These are phyloP conservation scores for Myripristis murdjan DNA, from an alignment of 2,797 vertebrate genomes.

Conservation along the genomic window DNA sequence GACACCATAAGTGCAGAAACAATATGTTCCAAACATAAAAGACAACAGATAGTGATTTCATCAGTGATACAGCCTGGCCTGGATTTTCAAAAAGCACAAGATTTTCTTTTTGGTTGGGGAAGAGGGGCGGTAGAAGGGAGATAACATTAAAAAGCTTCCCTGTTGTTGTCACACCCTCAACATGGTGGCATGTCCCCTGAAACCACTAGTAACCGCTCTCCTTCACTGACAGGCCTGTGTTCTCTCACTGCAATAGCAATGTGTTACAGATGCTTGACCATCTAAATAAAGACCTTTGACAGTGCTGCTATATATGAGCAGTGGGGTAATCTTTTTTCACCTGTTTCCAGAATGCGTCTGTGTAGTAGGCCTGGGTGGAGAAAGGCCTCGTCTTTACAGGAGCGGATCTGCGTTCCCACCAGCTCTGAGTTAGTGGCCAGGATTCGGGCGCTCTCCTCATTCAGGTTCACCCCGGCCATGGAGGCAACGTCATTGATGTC, in stretches of 20 bases:
- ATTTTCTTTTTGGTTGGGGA: slow-evolving; percentile 1
- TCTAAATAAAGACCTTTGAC: no score
- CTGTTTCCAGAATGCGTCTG: slow-evolving; percentile 90
- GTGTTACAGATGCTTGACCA: no score
- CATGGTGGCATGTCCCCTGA: no score
- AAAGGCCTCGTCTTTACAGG: slow-evolving; percentile 93
- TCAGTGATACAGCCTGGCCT: slow-evolving; percentile 46
- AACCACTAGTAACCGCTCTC: not conserved
- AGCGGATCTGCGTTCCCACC: slow-evolving; percentile 89
- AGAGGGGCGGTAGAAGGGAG: not conserved
- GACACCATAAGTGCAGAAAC: slow-evolving; percentile 75
- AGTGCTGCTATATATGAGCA: not conserved
- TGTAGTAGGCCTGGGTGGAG: slow-evolving; percentile 88
- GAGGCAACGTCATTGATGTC: slow-evolving; percentile 94
- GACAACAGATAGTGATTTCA: slow-evolving; percentile 59
- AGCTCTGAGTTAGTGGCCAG: slow-evolving; percentile 90
- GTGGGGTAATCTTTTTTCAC: slow-evolving; percentile 64
- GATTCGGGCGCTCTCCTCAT: slow-evolving; percentile 91
- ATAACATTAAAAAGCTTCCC: slow-evolving; percentile 17
- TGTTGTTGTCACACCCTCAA: not conserved
- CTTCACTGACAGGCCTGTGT: not conserved
- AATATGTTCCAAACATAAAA: slow-evolving; percentile 55
- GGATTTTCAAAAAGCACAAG: slow-evolving; percentile 25
- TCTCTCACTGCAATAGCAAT: not conserved
- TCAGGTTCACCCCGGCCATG: slow-evolving; percentile 92